phyloP scores from a whole-genome alignment of 2,113 vertebrate genomes.

The Laticauda laticaudata region DNA sequence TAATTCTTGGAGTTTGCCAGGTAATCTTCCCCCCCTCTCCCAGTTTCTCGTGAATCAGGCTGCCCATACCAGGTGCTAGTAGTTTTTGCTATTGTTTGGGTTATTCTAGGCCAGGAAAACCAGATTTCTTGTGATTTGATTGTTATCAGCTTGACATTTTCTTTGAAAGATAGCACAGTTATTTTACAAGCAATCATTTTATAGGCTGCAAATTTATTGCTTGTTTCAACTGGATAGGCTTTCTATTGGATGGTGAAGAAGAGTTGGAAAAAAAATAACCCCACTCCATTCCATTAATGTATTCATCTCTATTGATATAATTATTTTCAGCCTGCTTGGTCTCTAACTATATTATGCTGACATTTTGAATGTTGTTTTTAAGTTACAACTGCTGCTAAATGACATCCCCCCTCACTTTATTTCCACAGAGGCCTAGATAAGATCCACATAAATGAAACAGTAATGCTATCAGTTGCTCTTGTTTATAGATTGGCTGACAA shows the following conservation, averaged over 20 bases:
- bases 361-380: not conserved
- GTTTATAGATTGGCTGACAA: constrained; percentile 15
- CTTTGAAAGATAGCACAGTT: not conserved
- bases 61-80: not conserved
- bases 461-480: constrained; percentile 14
- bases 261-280: not conserved
- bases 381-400: not conserved
- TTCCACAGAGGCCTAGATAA: constrained; percentile 27
- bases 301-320: not conserved
- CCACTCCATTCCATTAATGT: not conserved
- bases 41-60: not conserved
- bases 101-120: not conserved
- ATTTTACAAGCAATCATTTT: not conserved
- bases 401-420: not conserved
- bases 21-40: not conserved
- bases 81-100: not conserved
- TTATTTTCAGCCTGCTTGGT: not conserved
- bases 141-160: not conserved
- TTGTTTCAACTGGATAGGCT: not conserved
- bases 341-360: not conserved
- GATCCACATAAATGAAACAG: constrained; percentile 22
- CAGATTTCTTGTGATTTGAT: not conserved
- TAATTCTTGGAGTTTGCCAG: not conserved
- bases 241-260: not conserved
- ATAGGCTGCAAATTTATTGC: not conserved